These are phyloP conservation scores for Rhyzopertha dominica DNA, from an alignment of 1,140 invertebrate genomes.

Conservation along the genomic window DNA sequence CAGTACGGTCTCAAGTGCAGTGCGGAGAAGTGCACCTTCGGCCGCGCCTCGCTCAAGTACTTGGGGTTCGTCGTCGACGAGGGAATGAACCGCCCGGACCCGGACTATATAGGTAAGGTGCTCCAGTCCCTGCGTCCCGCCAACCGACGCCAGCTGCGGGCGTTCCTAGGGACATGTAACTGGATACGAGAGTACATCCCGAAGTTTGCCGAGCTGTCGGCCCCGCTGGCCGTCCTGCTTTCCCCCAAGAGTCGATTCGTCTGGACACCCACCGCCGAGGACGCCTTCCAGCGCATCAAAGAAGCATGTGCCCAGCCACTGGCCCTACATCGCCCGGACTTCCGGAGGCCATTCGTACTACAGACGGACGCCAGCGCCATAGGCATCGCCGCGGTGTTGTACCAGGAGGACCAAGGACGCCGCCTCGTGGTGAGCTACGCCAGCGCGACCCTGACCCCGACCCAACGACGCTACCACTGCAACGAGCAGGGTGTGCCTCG, in stretches of 20 bases:
- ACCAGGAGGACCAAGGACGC: background rate
- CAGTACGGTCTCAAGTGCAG: background rate
- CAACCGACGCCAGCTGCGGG: slow-evolving; percentile 19
- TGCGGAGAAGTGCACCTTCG: slow-evolving; percentile 14
- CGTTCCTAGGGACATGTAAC: slow-evolving; percentile 24
- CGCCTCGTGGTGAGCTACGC: background rate
- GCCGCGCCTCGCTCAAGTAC: background rate
- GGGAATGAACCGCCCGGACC: slow-evolving; percentile 1
- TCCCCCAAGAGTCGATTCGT: slow-evolving; percentile 12
- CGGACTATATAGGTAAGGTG: background rate
- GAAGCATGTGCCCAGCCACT: background rate
- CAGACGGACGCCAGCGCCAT: slow-evolving; percentile 1
- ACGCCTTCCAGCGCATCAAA: background rate
- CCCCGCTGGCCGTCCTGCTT: slow-evolving; percentile 19
- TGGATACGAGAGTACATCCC: slow-evolving; percentile 32
- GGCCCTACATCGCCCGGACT: background rate
- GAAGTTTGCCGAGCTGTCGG: slow-evolving; percentile 12
- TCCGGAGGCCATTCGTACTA: background rate
- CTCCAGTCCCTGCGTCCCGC: background rate
- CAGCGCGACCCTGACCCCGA: slow-evolving; percentile 4
- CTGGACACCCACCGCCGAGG: slow-evolving; percentile 1
- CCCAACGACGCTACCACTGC: background rate
- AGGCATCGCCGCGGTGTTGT: slow-evolving; percentile 5
- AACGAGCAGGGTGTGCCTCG: no score
- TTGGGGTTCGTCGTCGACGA: slow-evolving; percentile 7